A percentile compares a stretch with the other conserved stretches of the same genome.
phyloP scores from a whole-genome alignment of 2,888 invertebrate species.

The Amphipoea lucens region DNA sequence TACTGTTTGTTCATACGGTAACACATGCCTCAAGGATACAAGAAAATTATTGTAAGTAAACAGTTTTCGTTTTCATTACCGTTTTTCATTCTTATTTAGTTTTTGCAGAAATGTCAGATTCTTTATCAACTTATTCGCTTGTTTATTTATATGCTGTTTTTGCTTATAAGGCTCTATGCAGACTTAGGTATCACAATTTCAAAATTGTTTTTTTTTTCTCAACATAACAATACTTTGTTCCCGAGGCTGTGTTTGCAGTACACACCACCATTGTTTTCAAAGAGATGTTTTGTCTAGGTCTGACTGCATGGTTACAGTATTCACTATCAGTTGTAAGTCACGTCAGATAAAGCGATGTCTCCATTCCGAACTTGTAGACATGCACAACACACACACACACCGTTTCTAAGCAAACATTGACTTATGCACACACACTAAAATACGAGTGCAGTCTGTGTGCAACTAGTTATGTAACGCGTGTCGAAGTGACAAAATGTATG shows the following conservation, averaged over 20 bases:
- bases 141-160: neutral
- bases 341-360: constrained; percentile 59
- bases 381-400: constrained; percentile 23
- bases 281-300: constrained; percentile 2
- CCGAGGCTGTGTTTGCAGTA: neutral
- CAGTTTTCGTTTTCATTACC: neutral
- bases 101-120: neutral
- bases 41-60: neutral
- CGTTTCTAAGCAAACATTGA: constrained; percentile 34
- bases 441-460: constrained; percentile 8
- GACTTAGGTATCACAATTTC: neutral
- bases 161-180: neutral
- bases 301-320: constrained; percentile 45
- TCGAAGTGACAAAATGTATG: constrained; percentile 26
- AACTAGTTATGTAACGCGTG: constrained; percentile 32
- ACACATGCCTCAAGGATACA: neutral
- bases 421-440: neutral
- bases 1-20: constrained; percentile 1
- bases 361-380: constrained; percentile 42
- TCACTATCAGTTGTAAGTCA: constrained; percentile 60
- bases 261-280: neutral
- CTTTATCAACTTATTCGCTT: neutral
- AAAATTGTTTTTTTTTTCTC: neutral
- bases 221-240: neutral
- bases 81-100: neutral